These are phyloP conservation scores for Ophion ellenae DNA, from an alignment of 2,888 invertebrate genomes.

Conservation along the genomic window DNA sequence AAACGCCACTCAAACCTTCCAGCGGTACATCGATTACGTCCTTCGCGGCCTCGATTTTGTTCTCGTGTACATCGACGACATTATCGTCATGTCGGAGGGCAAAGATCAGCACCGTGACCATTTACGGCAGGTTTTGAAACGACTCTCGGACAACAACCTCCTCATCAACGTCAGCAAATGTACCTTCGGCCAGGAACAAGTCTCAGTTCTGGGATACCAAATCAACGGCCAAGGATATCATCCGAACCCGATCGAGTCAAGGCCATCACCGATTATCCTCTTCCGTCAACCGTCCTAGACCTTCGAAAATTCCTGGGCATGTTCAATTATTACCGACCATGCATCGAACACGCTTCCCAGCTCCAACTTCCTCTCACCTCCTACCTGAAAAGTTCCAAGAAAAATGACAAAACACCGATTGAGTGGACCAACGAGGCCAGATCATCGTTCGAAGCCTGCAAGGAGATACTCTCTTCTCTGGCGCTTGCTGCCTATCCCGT, in stretches of 20 bases:
- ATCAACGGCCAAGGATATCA: conserved; percentile 52
- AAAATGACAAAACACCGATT: conserved; percentile 51
- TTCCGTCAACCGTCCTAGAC: conserved; percentile 18
- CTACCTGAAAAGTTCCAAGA: conserved; percentile 40
- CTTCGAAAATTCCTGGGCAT: conserved; percentile 46
- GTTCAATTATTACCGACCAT: conserved; percentile 51
- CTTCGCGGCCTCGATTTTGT: conserved; percentile 53
- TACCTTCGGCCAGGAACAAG: conserved; percentile 45
- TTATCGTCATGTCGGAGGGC: conserved; percentile 32
- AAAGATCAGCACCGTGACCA: conserved; percentile 46
- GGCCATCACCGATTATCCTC: conserved; percentile 10
- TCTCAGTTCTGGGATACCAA: conserved; percentile 53
- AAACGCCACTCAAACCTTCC: conserved; percentile 61
- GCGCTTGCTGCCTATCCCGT: conserved; percentile 29
- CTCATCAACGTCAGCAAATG: conserved; percentile 49
- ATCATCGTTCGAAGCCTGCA: conserved; percentile 28
- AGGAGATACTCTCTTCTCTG: conserved; percentile 26
- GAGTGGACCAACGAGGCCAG: neutral
- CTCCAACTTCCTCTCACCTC: conserved; percentile 35
- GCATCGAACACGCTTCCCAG: conserved; percentile 34
- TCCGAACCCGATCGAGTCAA: conserved; percentile 44
- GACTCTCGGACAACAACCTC: conserved; percentile 16
- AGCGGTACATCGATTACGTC: conserved; percentile 59
- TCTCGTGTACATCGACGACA: conserved; percentile 56
- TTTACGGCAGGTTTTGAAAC: conserved; percentile 39